Evolutionary conservation across 1,140 invertebrate species (phyloP).

Genomic region (Drosophila arawakana): DNA sequence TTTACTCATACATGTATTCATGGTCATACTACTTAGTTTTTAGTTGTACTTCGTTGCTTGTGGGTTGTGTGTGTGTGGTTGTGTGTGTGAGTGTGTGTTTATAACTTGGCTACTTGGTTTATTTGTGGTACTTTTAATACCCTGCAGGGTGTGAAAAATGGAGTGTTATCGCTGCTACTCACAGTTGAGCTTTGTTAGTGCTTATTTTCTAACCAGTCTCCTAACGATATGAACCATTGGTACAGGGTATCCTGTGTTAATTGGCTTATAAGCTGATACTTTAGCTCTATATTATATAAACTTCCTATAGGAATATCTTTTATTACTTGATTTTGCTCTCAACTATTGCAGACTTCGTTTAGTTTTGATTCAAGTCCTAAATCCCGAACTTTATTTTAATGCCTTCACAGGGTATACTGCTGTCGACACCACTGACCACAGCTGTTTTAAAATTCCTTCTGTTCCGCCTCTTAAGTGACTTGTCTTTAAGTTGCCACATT

Average conservation of each 20-base stretch:
- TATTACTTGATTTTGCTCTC: too few species aligned
- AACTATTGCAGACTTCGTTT: too few species aligned
- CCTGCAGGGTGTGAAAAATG: not conserved
- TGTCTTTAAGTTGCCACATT: slow-evolving; percentile 7
- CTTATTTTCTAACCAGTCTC: too few species aligned
- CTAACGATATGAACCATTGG: too few species aligned
- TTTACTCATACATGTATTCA: not conserved
- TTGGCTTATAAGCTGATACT: too few species aligned
- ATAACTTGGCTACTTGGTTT: slow-evolving; percentile 3
- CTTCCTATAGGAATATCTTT: too few species aligned
- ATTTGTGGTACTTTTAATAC: slow-evolving; percentile 9
- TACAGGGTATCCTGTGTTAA: not conserved
- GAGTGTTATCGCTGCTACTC: not conserved
- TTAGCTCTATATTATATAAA: too few species aligned
- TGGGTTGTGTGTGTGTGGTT: too few species aligned
- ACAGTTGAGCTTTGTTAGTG: not conserved
- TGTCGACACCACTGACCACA: not conserved
- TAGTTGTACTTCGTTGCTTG: not conserved
- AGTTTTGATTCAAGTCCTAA: too few species aligned
- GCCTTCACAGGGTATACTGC: not conserved
- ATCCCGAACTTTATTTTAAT: too few species aligned
- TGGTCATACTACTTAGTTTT: not conserved
- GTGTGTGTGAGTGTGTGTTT: not conserved
- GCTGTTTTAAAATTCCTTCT: not conserved
- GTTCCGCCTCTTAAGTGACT: not conserved